Base-by-base conservation (phyloP, 2,888 invertebrate species). In the Drepanosiphum platanoidis region DNA sequence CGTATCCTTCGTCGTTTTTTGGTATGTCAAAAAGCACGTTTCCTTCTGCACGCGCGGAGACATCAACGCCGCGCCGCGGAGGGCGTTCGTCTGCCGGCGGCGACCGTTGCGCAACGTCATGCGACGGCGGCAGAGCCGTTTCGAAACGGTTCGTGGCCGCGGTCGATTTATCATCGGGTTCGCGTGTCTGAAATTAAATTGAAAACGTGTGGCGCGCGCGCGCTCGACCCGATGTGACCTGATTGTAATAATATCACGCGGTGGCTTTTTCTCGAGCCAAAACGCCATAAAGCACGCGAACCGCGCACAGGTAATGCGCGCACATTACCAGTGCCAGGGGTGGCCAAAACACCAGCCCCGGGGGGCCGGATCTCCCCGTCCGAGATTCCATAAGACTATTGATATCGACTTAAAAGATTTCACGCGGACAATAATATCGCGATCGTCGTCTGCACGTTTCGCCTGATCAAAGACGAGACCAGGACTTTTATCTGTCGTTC, bases 41-140 rank as follows among this genome's bases (percentile, higher is more conserved):
- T n/a, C n/a, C n/a, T n/a, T n/a, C n/a, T 18, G 18, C 61, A 27
- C 61, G 61, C 58, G 3, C 5, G 0, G 27, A 61, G 61, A 61
- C 27, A 11, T 61, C 52, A 52, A 15, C 52, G 5, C n/a, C n/a
- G n/a, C n/a, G 5, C 52, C 52, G 2, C 64, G 27, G 27, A 64
- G 30, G 79, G 42, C 36, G 81, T 58, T 22, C 81, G 71, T 58
- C 52, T 58, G 58, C 68, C 81, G 81, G n/a, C 36, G 27, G 27
- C 58, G 30, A 66, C 27, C 36, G 70, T 71, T 32, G 34, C 27
- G n/a, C 61, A 36, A 61, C 61, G 61, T 22, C 13, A n/a, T n/a
- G 8, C 71, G 18, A 18, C 30, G 30, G 46, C 2, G 88, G 90
- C 78, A 9, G 90, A 88, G 91, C 90, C n/a, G 91, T 91, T 87